Base-by-base conservation (phyloP, 2,888 invertebrate genomes). In the Mylabris sibirica region DNA sequence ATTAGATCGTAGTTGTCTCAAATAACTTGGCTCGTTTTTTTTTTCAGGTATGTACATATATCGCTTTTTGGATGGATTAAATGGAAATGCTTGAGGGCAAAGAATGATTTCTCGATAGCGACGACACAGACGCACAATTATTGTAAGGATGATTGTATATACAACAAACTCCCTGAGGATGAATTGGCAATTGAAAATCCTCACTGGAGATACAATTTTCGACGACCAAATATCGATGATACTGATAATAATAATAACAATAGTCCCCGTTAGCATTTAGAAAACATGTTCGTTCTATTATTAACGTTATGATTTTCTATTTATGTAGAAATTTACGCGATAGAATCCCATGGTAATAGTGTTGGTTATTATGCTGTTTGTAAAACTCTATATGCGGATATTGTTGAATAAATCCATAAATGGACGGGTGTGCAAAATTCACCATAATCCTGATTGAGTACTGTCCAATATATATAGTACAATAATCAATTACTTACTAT, bases 401-500 rank as follows among this genome's bases (percentile, higher is more conserved):
- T 57, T 57, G 24, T 22, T 24, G 4, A 8, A 22, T 22, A 49
- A 49, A 49, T 49, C 49, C 49, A n/a, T n/a, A n/a, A 8, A n/a
- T 41, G n/a, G n/a, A 41, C n/a, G 2, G 3, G 11, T 20, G 49
- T 49, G 3, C 8, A 57, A 57, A 26, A 57, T 3, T 57, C n/a
- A 53, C 20, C 26, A 26, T 57, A 5, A 26, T 57, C 4, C 3
- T 24, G 3, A 44, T 44, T 17, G 44, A 17, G 6, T 44, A n/a
- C 17, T 17, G n/a, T 44, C 2, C n/a, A 17, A n/a, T 2, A 17
- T n/a, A 44, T 44, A 6, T 44, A n/a, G n/a, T 38, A 12, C 11
- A 38, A 38, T 38, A 38, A 38, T 44, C 44, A 17, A 44, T 44
- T 44, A n/a, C n/a, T n/a, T n/a, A n/a, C n/a, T n/a, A n/a, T n/a